phyloP scores from a whole-genome alignment of 2,888 invertebrate species.

The Sepiola atlantica region DNA sequence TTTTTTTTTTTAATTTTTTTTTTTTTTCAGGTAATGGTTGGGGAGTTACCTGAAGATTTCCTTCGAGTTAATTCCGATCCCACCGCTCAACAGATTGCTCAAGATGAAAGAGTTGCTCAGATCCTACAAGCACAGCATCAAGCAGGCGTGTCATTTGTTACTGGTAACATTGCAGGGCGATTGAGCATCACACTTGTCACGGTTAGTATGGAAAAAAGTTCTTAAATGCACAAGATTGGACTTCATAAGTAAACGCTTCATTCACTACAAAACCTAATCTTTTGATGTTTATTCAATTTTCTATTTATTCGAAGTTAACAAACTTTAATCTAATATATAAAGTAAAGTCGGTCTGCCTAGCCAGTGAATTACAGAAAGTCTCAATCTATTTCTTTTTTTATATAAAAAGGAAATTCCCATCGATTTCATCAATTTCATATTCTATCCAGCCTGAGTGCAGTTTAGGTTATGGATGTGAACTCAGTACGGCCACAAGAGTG shows the following conservation, averaged over 20 bases:
- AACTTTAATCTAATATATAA: background rate
- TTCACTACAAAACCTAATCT: background rate
- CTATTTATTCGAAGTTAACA: background rate
- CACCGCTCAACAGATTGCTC: constrained; percentile 78
- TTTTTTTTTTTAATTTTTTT: background rate
- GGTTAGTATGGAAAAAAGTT: constrained; percentile 71
- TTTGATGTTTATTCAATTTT: background rate
- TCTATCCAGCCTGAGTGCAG: too few species aligned
- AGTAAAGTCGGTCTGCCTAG: too few species aligned
- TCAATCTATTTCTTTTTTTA: too few species aligned
- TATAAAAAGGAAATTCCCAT: too few species aligned
- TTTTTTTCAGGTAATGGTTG: constrained; percentile 81
- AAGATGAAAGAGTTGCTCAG: constrained; percentile 83
- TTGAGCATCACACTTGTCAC: constrained; percentile 90
- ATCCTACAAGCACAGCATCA: constrained; percentile 75
- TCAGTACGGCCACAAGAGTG: too few species aligned
- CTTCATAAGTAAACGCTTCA: background rate
- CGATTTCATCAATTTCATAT: too few species aligned
- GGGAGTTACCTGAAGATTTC: constrained; percentile 87
- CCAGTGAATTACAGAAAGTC: too few species aligned
- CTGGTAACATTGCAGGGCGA: constrained; percentile 79
- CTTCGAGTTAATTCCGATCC: constrained; percentile 76
- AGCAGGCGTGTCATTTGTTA: constrained; percentile 62
- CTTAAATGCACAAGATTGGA: too few species aligned
- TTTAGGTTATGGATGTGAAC: too few species aligned